These are phyloP conservation scores for Orgyia antiqua DNA, from an alignment of 2,888 invertebrate genomes.

Conservation along the genomic window DNA sequence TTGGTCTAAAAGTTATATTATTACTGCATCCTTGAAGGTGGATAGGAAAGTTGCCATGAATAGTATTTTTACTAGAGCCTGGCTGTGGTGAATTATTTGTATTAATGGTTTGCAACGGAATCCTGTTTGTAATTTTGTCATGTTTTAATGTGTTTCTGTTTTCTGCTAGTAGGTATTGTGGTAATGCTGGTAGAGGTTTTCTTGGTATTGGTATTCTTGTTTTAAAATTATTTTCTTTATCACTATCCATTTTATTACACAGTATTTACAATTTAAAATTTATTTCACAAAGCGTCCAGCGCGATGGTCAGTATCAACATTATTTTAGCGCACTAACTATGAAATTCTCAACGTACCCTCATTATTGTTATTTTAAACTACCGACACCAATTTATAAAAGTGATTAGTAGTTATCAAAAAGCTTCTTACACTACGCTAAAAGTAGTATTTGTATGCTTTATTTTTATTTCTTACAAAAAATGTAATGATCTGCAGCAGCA, in stretches of 20 bases:
- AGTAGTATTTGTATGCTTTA: too few species aligned
- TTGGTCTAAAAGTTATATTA: constrained; percentile 39
- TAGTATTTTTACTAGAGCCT: constrained; percentile 13
- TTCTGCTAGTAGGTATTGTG: constrained; percentile 35
- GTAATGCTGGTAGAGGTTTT: constrained; percentile 45
- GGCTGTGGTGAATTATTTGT: constrained; percentile 18
- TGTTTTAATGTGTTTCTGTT: constrained; percentile 11
- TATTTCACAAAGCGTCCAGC: too few species aligned
- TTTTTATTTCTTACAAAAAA: too few species aligned
- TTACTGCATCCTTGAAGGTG: too few species aligned
- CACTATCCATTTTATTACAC: constrained; percentile 28
- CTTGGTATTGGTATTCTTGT: constrained; percentile 53
- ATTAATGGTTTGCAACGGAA: constrained; percentile 42
- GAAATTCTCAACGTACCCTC: too few species aligned
- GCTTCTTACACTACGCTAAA: too few species aligned
- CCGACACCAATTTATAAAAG: too few species aligned
- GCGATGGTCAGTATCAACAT: too few species aligned
- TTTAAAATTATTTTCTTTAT: constrained; percentile 46
- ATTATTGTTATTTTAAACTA: too few species aligned
- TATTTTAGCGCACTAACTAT: too few species aligned
- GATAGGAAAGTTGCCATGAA: not conserved
- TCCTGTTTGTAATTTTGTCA: constrained; percentile 18
- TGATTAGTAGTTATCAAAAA: too few species aligned
- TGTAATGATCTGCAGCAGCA: too few species aligned
- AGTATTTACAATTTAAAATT: not conserved